A percentile compares a stretch with the other conserved stretches of the same genome.
phyloP scores from a whole-genome alignment of 2,113 vertebrate species.

The Sciurus niger region DNA sequence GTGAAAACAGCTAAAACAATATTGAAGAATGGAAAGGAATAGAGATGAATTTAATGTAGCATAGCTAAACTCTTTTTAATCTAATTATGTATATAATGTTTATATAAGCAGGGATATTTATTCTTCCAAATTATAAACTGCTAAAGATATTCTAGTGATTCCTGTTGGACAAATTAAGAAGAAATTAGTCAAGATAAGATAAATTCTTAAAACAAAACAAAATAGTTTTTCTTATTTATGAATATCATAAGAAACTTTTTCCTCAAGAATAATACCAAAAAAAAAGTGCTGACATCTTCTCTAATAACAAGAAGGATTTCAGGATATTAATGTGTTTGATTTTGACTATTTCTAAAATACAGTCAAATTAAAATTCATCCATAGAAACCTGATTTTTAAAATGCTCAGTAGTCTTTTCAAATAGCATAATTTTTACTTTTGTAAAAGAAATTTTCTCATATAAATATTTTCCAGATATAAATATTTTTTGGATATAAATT shows the following conservation, averaged over 20 bases:
- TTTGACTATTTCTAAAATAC: not conserved
- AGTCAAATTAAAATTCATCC: constrained; percentile 14
- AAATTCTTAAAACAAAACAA: constrained; percentile 5
- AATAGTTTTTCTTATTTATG: not conserved
- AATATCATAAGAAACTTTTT: not conserved
- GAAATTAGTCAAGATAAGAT: not conserved
- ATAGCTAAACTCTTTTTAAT: not conserved
- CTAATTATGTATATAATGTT: not conserved
- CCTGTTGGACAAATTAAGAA: not conserved
- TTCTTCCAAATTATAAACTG: not conserved
- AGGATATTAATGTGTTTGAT: not conserved
- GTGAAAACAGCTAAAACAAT: not conserved
- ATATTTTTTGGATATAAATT: no score
- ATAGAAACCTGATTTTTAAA: not conserved
- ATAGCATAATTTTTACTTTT: not conserved
- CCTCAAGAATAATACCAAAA: not conserved
- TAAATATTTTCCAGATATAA: not conserved
- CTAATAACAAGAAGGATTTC: not conserved
- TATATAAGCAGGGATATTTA: not conserved
- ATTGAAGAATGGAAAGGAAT: not conserved
- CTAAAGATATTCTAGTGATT: not conserved
- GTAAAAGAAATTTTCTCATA: not conserved
- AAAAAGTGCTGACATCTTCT: not conserved
- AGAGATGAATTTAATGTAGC: not conserved
- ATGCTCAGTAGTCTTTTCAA: not conserved